Evolutionary conservation across 2,888 invertebrate genomes (phyloP).

Genomic region (Drosophila leonis): DNA sequence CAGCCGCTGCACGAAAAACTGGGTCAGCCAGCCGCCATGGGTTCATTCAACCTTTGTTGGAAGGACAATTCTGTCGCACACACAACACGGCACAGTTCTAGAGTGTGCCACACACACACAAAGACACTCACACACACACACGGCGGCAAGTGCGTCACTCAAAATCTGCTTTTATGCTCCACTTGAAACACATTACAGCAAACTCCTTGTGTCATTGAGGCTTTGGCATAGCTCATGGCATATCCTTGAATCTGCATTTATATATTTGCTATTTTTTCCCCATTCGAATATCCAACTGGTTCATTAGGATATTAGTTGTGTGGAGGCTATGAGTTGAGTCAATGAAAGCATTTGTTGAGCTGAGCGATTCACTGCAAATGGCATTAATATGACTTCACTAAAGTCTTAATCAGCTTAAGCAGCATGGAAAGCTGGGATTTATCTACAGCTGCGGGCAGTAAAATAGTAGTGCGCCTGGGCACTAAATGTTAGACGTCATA

Average conservation of each 20-base stretch:
- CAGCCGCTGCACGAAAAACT: constrained; percentile 48
- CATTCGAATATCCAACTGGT: not conserved
- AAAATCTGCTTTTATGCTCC: constrained; percentile 38
- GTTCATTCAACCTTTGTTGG: constrained; percentile 68
- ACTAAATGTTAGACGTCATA: too few species aligned
- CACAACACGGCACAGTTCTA: constrained; percentile 36
- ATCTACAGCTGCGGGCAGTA: too few species aligned
- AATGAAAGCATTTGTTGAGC: not conserved
- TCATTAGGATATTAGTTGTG: not conserved
- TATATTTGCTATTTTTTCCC: not conserved
- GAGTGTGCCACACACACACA: constrained; percentile 21
- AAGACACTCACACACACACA: constrained; percentile 10
- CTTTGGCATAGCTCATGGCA: not conserved
- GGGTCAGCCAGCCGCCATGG: constrained; percentile 64
- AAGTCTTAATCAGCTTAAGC: constrained; percentile 1
- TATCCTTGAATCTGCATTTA: constrained; percentile 4
- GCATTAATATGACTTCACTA: not conserved
- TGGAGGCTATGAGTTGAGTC: not conserved
- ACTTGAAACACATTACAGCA: constrained; percentile 29
- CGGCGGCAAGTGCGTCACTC: constrained; percentile 64
- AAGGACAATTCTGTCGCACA: constrained; percentile 74
- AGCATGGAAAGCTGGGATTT: not conserved
- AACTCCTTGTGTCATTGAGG: constrained; percentile 6
- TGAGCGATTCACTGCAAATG: not conserved
- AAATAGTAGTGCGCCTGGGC: too few species aligned